phyloP scores from a whole-genome alignment of 2,797 vertebrate species.

The Coreius guichenoti region DNA sequence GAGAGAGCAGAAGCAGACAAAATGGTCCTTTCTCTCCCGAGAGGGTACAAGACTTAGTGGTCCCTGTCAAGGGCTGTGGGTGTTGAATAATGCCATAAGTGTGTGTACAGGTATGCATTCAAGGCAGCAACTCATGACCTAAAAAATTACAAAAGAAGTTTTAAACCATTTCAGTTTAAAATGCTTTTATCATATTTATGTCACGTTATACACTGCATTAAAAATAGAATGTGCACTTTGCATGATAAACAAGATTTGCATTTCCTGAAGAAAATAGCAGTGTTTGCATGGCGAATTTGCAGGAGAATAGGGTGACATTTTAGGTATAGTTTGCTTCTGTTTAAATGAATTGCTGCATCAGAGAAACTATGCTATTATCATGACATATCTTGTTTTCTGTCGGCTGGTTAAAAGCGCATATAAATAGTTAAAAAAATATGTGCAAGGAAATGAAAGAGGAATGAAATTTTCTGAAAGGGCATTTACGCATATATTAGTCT shows the following conservation, averaged over 20 bases:
- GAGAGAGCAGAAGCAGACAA: neutral
- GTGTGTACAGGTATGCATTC: neutral
- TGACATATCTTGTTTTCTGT: neutral
- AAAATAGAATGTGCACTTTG: slow-evolving; percentile 3
- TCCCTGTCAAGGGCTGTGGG: slow-evolving; percentile 29
- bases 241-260: slow-evolving; percentile 19
- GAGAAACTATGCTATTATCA: neutral
- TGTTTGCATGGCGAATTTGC: neutral
- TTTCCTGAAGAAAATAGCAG: neutral
- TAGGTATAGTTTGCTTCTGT: slow-evolving; percentile 6
- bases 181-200: neutral
- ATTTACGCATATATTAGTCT: neutral
- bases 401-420: neutral
- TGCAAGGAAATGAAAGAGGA: too few species aligned
- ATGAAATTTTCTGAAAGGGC: too few species aligned
- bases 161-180: neutral
- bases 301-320: neutral
- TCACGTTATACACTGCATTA: neutral
- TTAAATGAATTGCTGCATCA: slow-evolving; percentile 5
- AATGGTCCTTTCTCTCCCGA: neutral
- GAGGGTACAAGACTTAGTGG: slow-evolving; percentile 7
- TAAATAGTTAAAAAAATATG: neutral
- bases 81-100: neutral
- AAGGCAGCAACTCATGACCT: neutral
- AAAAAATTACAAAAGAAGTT: neutral